Evolutionary conservation across 2,113 vertebrate species (phyloP).

Genomic region (Nothoprocta pentlandii): DNA sequence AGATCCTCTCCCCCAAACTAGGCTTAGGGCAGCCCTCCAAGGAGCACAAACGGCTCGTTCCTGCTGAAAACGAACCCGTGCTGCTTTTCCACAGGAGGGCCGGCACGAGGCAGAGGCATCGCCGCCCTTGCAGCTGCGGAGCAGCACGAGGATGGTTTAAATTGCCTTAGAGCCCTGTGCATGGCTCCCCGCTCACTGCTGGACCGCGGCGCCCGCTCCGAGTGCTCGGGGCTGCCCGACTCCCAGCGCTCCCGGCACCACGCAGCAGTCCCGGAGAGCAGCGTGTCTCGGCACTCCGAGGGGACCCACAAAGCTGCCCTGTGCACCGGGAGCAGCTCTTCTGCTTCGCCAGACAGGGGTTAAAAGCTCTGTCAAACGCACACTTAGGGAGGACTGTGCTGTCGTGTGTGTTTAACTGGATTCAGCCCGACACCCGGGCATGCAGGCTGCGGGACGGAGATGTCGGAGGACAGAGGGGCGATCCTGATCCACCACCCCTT

Average conservation of each 20-base stretch:
- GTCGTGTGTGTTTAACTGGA: background rate
- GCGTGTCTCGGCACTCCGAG: constrained; percentile 40
- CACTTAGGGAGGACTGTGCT: rapidly evolving
- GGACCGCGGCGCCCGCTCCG: constrained; percentile 38
- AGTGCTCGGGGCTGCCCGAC: constrained; percentile 50
- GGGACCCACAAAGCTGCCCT: constrained; percentile 20
- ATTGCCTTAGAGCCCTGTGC: constrained; percentile 49
- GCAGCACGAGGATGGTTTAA: constrained; percentile 12
- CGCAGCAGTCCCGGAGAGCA: background rate
- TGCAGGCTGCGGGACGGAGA: background rate
- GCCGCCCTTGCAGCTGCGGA: background rate
- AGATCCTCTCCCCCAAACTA: background rate
- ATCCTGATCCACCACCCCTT: background rate
- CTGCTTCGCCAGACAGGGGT: constrained; percentile 26
- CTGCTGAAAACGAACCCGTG: background rate
- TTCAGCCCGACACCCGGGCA: background rate
- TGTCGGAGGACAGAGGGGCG: background rate
- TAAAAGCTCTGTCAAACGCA: constrained; percentile 35
- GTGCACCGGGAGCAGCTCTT: background rate
- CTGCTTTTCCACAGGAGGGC: background rate
- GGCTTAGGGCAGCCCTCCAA: background rate
- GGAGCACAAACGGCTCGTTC: background rate
- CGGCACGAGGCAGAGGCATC: background rate
- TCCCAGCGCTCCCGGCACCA: background rate
- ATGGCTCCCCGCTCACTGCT: background rate